Conservation (phyloP, 2,888 invertebrate genomes). For the Brachylomia viminalis region DNA sequence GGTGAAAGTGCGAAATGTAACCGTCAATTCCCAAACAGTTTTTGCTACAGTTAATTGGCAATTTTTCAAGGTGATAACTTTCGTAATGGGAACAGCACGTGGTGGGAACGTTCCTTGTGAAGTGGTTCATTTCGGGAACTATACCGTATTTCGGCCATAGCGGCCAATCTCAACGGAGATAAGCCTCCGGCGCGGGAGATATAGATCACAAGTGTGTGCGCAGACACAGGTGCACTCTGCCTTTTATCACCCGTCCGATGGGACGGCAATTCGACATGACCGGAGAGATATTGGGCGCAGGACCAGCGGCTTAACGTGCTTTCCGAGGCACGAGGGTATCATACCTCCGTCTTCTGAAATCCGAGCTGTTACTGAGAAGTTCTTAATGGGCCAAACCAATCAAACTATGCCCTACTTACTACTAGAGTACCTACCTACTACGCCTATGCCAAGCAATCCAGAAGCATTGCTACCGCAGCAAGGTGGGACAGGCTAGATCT, state of each 20-base stretch:
- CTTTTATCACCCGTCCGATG: not conserved
- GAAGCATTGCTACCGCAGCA: too few species aligned
- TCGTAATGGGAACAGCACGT: not conserved
- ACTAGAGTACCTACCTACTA: not conserved
- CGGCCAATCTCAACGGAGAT: not conserved
- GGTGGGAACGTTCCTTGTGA: not conserved
- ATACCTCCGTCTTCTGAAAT: not conserved
- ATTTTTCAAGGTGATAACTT: constrained; percentile 6
- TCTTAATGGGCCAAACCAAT: not conserved
- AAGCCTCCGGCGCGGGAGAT: too few species aligned
- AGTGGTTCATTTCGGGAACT: not conserved
- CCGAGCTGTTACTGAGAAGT: not conserved
- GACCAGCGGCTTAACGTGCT: not conserved
- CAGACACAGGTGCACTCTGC: not conserved
- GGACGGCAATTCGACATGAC: not conserved
- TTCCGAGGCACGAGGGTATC: not conserved
- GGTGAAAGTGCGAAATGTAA: constrained; percentile 52
- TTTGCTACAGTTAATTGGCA: constrained; percentile 44
- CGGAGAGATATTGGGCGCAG: not conserved
- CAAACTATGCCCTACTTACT: not conserved
- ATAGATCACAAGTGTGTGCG: not conserved
- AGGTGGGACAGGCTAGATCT: too few species aligned
- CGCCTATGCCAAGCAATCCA: not conserved
- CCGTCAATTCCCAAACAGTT: constrained; percentile 33
- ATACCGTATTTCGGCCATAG: not conserved